phyloP scores from a whole-genome alignment of 1,140 invertebrate genomes.

The Eupristina koningsbergeri region DNA sequence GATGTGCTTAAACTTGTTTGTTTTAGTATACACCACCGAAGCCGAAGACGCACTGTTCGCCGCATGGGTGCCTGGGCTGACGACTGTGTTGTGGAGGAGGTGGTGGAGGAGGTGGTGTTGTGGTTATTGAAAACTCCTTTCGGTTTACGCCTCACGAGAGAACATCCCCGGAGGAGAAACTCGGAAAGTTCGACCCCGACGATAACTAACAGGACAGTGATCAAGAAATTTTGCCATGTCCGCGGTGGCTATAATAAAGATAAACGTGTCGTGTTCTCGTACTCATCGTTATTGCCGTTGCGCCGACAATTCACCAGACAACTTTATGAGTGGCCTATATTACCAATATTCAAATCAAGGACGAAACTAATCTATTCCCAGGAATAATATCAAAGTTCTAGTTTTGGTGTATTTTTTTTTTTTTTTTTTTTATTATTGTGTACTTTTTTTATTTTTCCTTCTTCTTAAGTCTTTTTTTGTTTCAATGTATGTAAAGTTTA shows the following conservation, averaged over 20 bases:
- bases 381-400: neutral
- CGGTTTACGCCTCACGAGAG: neutral
- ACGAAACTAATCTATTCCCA: conserved; percentile 64
- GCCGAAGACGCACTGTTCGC: conserved; percentile 66
- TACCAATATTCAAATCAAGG: conserved; percentile 69
- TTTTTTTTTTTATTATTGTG: neutral
- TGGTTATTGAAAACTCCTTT: conserved; percentile 53
- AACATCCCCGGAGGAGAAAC: conserved; percentile 7
- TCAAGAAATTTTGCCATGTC: conserved; percentile 54
- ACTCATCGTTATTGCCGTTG: conserved; percentile 58
- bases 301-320: conserved; percentile 68
- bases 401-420: neutral
- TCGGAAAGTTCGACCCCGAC: neutral
- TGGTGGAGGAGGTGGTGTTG: conserved; percentile 63
- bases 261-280: conserved; percentile 49
- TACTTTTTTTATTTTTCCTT: neutral
- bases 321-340: conserved; percentile 69
- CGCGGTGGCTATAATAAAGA: conserved; percentile 54
- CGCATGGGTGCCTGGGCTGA: conserved; percentile 73
- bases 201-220: neutral
- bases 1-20: neutral
- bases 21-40: conserved; percentile 64
- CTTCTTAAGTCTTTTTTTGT: neutral
- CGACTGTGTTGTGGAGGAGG: conserved; percentile 61
- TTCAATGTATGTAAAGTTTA: neutral